These are phyloP conservation scores for Sylvicapra grimmia DNA, from an alignment of 2,113 vertebrate genomes.

Conservation along the genomic window DNA sequence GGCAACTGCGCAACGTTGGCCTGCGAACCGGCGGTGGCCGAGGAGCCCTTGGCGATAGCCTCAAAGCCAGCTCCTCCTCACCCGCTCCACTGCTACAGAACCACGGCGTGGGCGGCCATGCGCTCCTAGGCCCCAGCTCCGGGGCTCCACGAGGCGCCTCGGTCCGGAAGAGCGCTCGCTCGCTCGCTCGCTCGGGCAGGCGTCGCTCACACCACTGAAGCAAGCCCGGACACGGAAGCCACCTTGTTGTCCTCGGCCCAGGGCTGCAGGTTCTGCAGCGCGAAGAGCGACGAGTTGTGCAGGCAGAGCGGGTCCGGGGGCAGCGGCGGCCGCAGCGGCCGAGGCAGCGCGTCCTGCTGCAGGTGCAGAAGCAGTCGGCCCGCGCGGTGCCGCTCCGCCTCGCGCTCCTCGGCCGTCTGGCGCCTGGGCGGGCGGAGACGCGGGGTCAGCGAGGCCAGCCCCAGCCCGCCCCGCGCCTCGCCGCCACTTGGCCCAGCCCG, in stretches of 20 bases:
- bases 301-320: conserved; percentile 96
- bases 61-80: neutral
- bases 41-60: neutral
- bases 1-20: neutral
- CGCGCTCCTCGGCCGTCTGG: conserved; percentile 96
- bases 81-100: neutral
- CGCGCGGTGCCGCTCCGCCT: conserved; percentile 96
- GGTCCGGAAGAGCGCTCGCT: neutral
- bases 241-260: conserved; percentile 98
- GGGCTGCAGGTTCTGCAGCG: conserved; percentile 98
- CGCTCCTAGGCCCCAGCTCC: neutral
- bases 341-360: conserved; percentile 95
- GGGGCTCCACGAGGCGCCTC: neutral
- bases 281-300: conserved; percentile 97
- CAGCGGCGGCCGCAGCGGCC: conserved; percentile 92
- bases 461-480: neutral
- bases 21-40: neutral
- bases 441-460: neutral
- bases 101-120: neutral
- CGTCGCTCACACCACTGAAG: conserved; percentile 88
- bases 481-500: neutral
- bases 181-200: neutral
- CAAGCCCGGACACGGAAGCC: conserved; percentile 92
- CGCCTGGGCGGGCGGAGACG: conserved; percentile 79
- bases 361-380: conserved; percentile 97